A percentile compares a stretch with the other conserved stretches of the same genome.
phyloP scores from a whole-genome alignment of 2,888 invertebrate genomes.

The Hydriomena furcata region DNA sequence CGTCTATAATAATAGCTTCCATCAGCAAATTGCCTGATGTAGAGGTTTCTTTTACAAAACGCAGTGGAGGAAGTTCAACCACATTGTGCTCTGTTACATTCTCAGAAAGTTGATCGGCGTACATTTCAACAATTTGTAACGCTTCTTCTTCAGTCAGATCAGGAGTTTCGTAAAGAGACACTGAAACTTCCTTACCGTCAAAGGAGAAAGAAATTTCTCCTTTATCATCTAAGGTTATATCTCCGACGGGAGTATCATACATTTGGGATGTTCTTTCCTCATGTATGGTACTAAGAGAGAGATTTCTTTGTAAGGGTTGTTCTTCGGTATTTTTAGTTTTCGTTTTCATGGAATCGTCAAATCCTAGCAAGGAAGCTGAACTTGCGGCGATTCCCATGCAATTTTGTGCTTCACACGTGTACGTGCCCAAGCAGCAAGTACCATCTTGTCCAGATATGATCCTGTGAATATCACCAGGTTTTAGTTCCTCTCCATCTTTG shows the following conservation, averaged over 20 bases:
- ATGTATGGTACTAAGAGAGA: conserved; percentile 95
- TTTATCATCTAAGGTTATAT: conserved; percentile 90
- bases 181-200: conserved; percentile 95
- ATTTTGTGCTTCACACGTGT: conserved; percentile 95
- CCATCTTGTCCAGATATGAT: conserved; percentile 96
- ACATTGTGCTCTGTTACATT: conserved; percentile 93
- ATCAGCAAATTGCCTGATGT: conserved; percentile 93
- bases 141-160: conserved; percentile 96
- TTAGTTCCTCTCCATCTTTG: conserved; percentile 94
- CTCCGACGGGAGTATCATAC: conserved; percentile 92
- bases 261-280: conserved; percentile 95
- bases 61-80: conserved; percentile 92
- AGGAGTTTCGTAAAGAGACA: conserved; percentile 95
- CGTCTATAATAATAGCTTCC: conserved; percentile 96
- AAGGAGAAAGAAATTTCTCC: conserved; percentile 95
- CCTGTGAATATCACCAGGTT: conserved; percentile 95
- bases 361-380: conserved; percentile 93
- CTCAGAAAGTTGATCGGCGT: conserved; percentile 95
- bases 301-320: conserved; percentile 86
- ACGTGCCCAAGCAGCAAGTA: conserved; percentile 94
- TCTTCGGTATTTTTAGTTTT: conserved; percentile 80
- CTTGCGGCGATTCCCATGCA: conserved; percentile 96
- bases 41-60: conserved; percentile 95
- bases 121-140: conserved; percentile 96
- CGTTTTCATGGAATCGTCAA: conserved; percentile 88